Evolutionary conservation across 2,888 invertebrate species (phyloP).

Genomic region (Mesopsocus fuscifrons): DNA sequence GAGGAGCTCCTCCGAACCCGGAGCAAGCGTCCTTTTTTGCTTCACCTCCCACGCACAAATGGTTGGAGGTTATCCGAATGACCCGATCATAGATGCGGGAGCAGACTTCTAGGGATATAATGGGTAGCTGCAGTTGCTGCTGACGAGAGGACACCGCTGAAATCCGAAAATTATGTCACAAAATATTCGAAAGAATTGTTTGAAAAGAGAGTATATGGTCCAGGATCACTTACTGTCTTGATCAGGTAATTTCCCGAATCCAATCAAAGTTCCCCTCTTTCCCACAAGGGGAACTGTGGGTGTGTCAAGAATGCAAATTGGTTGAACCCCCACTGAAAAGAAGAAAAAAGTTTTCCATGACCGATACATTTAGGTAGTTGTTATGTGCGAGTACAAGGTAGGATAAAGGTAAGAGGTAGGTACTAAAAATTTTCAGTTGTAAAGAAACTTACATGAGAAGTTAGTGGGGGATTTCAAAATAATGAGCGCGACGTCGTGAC

Average conservation of each 20-base stretch:
- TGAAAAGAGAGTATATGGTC: too few relatives aligned
- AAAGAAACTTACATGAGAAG: slow-evolving; percentile 40
- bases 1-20: slow-evolving; percentile 60
- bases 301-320: slow-evolving; percentile 40
- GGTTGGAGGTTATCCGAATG: slow-evolving; percentile 38
- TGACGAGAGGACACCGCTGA: slow-evolving; percentile 30
- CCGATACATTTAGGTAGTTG: too few relatives aligned
- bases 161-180: slow-evolving; percentile 13
- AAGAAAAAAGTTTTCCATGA: too few relatives aligned
- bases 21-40: slow-evolving; percentile 55
- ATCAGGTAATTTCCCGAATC: slow-evolving; percentile 53
- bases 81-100: slow-evolving; percentile 45
- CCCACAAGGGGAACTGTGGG: slow-evolving; percentile 25
- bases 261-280: slow-evolving; percentile 39
- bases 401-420: too few relatives aligned
- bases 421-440: too few relatives aligned
- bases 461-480: slow-evolving; percentile 47
- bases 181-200: neutral
- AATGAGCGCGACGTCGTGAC: slow-evolving; percentile 53
- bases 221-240: slow-evolving; percentile 26
- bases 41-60: slow-evolving; percentile 57
- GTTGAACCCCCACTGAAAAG: slow-evolving; percentile 53
- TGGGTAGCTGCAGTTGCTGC: slow-evolving; percentile 41
- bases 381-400: too few relatives aligned
- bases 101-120: slow-evolving; percentile 45